Percentiles rank a stretch among this genome's conserved stretches.
These are phyloP conservation scores for Macaria notata DNA, from an alignment of 2,888 invertebrate species.

Conservation along the genomic window DNA sequence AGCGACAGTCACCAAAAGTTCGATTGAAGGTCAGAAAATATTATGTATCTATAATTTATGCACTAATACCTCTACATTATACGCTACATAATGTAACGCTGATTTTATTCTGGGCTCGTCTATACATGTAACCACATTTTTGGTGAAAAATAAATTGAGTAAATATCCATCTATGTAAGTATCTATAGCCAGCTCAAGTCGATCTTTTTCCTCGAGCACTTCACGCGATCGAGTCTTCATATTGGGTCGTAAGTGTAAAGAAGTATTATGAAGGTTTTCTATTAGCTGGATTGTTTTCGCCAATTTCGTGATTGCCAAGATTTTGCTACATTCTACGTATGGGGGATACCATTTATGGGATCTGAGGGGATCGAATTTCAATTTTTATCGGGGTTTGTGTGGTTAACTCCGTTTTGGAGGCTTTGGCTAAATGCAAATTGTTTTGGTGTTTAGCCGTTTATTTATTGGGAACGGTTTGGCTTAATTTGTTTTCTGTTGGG, in stretches of 20 bases:
- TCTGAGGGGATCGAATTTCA: constrained; percentile 15
- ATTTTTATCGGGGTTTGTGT: constrained; percentile 14
- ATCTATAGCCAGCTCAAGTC: too few relatives aligned
- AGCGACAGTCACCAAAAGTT: too few relatives aligned
- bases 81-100: too few relatives aligned
- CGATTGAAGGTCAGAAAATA: too few relatives aligned
- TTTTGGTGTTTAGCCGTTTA: constrained; percentile 1
- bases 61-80: too few relatives aligned
- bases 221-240: constrained; percentile 23
- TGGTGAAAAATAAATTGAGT: too few relatives aligned
- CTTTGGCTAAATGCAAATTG: constrained; percentile 3
- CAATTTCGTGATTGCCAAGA: constrained; percentile 31
- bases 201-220: too few relatives aligned
- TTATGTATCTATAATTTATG: too few relatives aligned
- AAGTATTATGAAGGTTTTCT: constrained; percentile 24
- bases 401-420: constrained; percentile 2
- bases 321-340: constrained; percentile 21
- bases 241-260: constrained; percentile 13
- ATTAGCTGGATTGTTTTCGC: constrained; percentile 31
- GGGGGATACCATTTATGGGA: constrained; percentile 13
- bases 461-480: constrained; percentile 1
- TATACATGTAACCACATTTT: too few relatives aligned
- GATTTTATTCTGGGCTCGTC: too few relatives aligned
- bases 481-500: not conserved
- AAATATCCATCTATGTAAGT: too few relatives aligned